A percentile compares a stretch with the other conserved stretches of the same genome.
Conservation (phyloP, 2,113 vertebrate species). For the Struthio camelus region DNA sequence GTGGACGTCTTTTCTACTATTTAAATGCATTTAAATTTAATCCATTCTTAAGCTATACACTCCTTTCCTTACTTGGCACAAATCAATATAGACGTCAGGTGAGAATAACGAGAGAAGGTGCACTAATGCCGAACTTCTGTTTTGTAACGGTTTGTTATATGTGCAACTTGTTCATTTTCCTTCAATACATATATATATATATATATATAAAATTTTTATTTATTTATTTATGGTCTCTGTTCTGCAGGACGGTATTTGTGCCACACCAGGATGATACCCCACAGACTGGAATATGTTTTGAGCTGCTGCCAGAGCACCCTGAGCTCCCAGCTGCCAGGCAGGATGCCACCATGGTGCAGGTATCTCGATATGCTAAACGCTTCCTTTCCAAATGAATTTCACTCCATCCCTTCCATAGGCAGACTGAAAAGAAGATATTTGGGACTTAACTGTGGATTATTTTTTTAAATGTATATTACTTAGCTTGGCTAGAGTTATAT, state of each 20-base stretch:
- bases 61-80: neutral
- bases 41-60: neutral
- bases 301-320: neutral
- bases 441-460: conserved; percentile 51
- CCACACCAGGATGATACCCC: neutral
- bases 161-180: neutral
- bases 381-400: conserved; percentile 21
- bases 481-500: neutral
- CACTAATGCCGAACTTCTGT: neutral
- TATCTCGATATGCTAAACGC: conserved; percentile 35
- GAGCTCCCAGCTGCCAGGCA: neutral
- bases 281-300: conserved; percentile 3
- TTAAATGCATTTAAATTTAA: neutral
- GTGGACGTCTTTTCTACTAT: neutral
- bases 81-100: neutral
- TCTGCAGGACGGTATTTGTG: conserved; percentile 37
- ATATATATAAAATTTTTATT: neutral
- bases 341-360: neutral
- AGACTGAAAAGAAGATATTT: conserved; percentile 28
- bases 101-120: neutral
- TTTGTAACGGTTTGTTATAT: neutral
- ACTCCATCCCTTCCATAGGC: neutral
- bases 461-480: conserved; percentile 31
- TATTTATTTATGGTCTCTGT: neutral
- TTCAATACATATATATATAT: neutral